These are phyloP conservation scores for Cylloceria caligata DNA, from an alignment of 2,888 invertebrate species.

Conservation along the genomic window DNA sequence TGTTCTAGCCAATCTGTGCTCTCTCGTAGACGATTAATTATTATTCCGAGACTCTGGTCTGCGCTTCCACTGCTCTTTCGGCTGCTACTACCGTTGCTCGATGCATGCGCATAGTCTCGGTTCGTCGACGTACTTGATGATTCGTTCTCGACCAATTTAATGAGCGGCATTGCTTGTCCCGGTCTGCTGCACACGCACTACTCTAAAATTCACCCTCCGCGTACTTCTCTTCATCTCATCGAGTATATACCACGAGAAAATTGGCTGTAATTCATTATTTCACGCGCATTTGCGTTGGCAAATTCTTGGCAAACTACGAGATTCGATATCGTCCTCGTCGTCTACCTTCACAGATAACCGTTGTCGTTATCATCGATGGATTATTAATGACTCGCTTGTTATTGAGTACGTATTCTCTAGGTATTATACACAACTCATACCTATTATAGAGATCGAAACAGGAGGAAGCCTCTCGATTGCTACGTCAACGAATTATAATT, in stretches of 20 bases:
- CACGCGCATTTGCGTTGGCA: slow-evolving; percentile 63
- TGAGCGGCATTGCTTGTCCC: slow-evolving; percentile 48
- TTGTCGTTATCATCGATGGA: slow-evolving; percentile 6
- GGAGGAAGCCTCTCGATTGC: not conserved
- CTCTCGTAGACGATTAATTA: slow-evolving; percentile 63
- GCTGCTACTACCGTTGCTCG: slow-evolving; percentile 30
- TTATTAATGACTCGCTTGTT: not conserved
- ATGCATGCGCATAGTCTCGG: slow-evolving; percentile 31
- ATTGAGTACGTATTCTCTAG: not conserved
- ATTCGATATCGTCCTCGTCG: slow-evolving; percentile 65
- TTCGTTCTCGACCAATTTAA: slow-evolving; percentile 55
- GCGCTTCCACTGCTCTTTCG: slow-evolving; percentile 14
- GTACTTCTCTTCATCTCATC: slow-evolving; percentile 20
- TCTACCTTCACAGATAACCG: slow-evolving; percentile 52
- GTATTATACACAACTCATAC: not conserved
- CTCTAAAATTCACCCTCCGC: slow-evolving; percentile 17
- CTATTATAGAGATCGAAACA: not conserved
- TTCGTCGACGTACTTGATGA: slow-evolving; percentile 41
- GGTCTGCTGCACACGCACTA: slow-evolving; percentile 13
- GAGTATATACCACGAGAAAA: slow-evolving; percentile 43
- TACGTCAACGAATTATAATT: not conserved
- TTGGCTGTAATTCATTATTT: slow-evolving; percentile 66
- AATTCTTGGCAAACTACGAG: slow-evolving; percentile 68
- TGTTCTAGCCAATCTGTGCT: slow-evolving; percentile 23
- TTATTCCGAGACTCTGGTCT: slow-evolving; percentile 40